Conservation (phyloP, 2,113 vertebrate species). For the Mastomys coucha region DNA sequence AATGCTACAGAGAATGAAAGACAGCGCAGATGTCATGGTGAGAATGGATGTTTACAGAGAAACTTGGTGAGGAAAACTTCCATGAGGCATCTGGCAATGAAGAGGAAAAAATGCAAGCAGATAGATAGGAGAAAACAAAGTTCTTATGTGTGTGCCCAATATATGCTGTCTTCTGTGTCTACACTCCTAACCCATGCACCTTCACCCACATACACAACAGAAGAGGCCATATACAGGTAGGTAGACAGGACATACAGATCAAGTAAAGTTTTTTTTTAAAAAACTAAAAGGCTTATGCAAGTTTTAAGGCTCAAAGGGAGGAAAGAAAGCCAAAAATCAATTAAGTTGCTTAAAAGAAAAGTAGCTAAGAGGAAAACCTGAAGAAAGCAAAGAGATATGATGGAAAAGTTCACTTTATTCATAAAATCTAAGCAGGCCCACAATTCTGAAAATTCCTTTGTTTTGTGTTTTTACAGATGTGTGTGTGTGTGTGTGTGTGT, state of each 20-base stretch:
- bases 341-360: neutral
- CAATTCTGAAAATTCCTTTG: neutral
- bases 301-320: neutral
- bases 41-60: conserved; percentile 7
- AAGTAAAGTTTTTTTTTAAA: neutral
- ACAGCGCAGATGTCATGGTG: neutral
- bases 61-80: neutral
- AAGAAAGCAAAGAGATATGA: neutral
- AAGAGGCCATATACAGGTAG: neutral
- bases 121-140: neutral
- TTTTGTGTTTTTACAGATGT: neutral
- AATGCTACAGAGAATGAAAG: neutral
- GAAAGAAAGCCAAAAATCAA: neutral
- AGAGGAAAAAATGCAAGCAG: neutral
- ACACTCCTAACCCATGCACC: neutral
- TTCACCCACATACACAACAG: neutral
- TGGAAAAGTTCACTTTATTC: neutral
- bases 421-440: neutral
- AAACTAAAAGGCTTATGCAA: neutral
- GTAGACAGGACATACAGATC: neutral
- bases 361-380: neutral
- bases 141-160: neutral
- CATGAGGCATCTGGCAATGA: neutral
- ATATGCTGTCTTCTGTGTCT: neutral
- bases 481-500: neutral